phyloP scores from a whole-genome alignment of 2,888 invertebrate species.

The Punctoribates punctum region DNA sequence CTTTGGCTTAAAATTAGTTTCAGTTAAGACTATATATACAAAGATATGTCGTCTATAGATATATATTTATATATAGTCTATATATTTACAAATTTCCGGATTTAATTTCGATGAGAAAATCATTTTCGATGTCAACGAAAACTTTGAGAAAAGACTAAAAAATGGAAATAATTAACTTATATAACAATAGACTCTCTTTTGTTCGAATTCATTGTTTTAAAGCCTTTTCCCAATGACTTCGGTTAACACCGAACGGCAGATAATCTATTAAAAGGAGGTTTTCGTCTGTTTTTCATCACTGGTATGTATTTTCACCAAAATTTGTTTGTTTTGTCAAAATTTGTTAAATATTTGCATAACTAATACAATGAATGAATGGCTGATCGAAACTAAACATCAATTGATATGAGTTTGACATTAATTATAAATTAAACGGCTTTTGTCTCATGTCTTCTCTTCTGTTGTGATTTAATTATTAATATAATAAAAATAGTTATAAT shows the following conservation, averaged over 20 bases:
- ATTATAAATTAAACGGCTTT: constrained; percentile 29
- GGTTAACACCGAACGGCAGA: not conserved
- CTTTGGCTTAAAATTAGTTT: constrained; percentile 23
- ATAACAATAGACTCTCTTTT: too few species aligned
- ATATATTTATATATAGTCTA: not conserved
- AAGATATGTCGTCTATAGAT: not conserved
- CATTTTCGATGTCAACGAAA: not conserved
- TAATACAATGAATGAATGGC: not conserved
- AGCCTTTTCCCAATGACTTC: too few species aligned
- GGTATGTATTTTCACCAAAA: constrained; percentile 15
- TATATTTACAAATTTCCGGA: not conserved
- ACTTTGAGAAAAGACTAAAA: not conserved
- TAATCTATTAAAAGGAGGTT: not conserved
- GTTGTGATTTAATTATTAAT: not conserved
- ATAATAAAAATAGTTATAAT: not conserved
- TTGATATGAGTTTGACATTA: not conserved
- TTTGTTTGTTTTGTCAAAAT: not conserved
- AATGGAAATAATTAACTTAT: not conserved
- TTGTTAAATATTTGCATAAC: constrained; percentile 7
- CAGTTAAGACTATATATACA: constrained; percentile 14
- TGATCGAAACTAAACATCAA: not conserved
- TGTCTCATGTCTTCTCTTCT: not conserved
- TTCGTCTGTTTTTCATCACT: constrained; percentile 12
- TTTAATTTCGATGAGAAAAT: not conserved
- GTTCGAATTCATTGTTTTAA: too few species aligned